Percentiles rank a stretch among this genome's conserved stretches.
phyloP scores from a whole-genome alignment of 2,113 vertebrate genomes.

The Pelmatolapia mariae region DNA sequence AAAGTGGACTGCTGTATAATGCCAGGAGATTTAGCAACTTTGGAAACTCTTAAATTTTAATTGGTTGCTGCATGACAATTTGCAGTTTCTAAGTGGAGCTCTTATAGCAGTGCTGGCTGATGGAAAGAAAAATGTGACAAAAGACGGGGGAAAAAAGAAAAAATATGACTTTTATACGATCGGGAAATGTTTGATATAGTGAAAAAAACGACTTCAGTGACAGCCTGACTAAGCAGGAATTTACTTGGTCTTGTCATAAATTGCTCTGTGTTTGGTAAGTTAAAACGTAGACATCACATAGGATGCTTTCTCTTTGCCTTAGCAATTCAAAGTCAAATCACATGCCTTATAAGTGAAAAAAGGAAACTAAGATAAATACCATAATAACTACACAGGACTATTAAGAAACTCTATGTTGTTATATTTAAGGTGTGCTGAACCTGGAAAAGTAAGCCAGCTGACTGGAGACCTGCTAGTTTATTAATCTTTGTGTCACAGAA shows the following conservation, averaged over 20 bases:
- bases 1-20: neutral
- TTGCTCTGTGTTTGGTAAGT: neutral
- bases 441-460: neutral
- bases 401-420: neutral
- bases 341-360: neutral
- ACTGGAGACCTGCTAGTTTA: neutral
- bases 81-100: slow-evolving; percentile 16
- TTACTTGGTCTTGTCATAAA: neutral
- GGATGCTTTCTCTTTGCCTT: neutral
- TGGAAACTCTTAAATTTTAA: slow-evolving; percentile 18
- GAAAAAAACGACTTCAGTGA: neutral
- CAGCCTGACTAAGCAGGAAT: neutral
- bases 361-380: neutral
- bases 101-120: neutral
- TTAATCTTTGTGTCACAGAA: neutral
- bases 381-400: neutral
- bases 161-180: slow-evolving; percentile 12
- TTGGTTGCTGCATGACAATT: slow-evolving; percentile 16
- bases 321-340: neutral
- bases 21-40: slow-evolving; percentile 22
- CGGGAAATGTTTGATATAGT: neutral
- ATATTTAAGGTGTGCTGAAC: neutral
- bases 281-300: fast-evolving
- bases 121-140: neutral
- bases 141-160: fast-evolving